Conservation (phyloP, 2,888 invertebrate species). For the Drosophila birchii region DNA sequence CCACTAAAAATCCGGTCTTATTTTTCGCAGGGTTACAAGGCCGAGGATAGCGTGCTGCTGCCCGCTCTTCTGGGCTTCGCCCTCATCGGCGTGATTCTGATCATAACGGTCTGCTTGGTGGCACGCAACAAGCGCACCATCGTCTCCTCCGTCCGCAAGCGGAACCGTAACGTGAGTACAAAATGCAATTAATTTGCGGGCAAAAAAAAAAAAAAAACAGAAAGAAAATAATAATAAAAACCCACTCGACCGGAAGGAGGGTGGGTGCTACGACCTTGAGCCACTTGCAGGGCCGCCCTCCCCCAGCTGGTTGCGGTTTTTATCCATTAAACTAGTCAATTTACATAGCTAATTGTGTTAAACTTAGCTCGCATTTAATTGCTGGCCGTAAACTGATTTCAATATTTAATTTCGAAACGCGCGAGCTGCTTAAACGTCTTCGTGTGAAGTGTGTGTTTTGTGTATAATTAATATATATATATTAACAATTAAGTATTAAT, state of each 20-base stretch:
- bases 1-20: background rate
- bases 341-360: constrained; percentile 9
- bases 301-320: constrained; percentile 45
- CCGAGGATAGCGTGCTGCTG: constrained; percentile 87
- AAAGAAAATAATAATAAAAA: background rate
- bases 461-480: too few relatives aligned
- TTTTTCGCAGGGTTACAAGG: constrained; percentile 86
- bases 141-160: constrained; percentile 83
- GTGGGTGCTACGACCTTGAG: constrained; percentile 16
- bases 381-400: background rate
- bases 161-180: constrained; percentile 84
- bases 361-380: constrained; percentile 4
- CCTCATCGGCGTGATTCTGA: constrained; percentile 86
- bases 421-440: too few relatives aligned
- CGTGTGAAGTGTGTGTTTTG: background rate
- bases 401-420: background rate
- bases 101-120: constrained; percentile 86
- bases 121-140: constrained; percentile 85
- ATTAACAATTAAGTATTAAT: too few relatives aligned
- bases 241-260: constrained; percentile 4
- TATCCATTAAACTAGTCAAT: constrained; percentile 2
- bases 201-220: constrained; percentile 1
- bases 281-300: constrained; percentile 11
- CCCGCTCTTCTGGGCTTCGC: constrained; percentile 85
- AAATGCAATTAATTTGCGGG: constrained; percentile 61